Base-by-base conservation (phyloP, 2,888 invertebrate species). In the Lithophane socia region DNA sequence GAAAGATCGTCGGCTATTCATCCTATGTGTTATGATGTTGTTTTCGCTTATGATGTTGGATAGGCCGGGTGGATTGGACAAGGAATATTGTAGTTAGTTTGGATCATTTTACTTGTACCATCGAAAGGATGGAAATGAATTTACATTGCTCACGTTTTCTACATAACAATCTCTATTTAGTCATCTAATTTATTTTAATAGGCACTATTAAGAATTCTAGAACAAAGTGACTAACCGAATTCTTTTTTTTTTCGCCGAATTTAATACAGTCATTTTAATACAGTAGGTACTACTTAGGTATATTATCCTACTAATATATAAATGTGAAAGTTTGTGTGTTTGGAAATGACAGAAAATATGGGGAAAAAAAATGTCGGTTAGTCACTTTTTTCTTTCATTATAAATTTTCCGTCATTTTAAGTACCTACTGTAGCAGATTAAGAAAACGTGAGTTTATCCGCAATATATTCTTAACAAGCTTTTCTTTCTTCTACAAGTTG, bases 1-100 rank as follows among this genome's bases (percentile, higher is more conserved):
- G 81, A 86, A 77, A 83, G 77, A 87, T 87, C 76, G 82, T 75
- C 70, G 61, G 75, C 77, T 83, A 88, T 87, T 86, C 86, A 77
- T 84, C 73, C 78, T 82, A 67, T 64, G 73, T 73, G 71, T 86
- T 86, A 87, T 86, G 84, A 82, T 67, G 84, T 75, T 86, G 80
- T 88, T 86, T 82, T 85, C 79, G 63, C 86, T 78, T 73, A 82
- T 73, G 78, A 49, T 65, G 69, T 58, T 69, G 61, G 76, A 76
- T 76, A 72, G 24, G 63, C 18, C 29, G 1, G 24, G 54, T 68
- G 64, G 61, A 72, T 69, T 69, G 72, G 58, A 72, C 82, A 56
- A 64, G 61, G 49, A 66, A 82, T 77, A 64, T 61, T 42, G 52
- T 66, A 37, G 47, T 8, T 21, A 49, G 42, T 66, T 70, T 66